Percentiles rank a stretch among this genome's conserved stretches.
Evolutionary conservation across 37 sponge, comb jelly and placozoan genomes (phyloP).

Genomic region (Mnemiopsis leidyi): DNA sequence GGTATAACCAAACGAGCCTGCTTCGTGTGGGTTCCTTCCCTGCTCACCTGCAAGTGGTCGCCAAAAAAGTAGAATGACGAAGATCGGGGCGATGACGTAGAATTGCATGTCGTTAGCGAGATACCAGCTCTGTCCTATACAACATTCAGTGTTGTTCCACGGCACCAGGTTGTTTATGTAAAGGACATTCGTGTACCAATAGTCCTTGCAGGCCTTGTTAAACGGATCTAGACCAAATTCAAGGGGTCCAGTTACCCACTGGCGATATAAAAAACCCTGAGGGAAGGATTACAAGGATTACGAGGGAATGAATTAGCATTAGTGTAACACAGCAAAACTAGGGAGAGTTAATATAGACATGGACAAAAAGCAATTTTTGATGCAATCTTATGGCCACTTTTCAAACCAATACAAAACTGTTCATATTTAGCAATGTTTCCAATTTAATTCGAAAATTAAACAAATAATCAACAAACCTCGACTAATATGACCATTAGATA

Average conservation of each 20-base stretch:
- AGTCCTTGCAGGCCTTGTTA: background rate
- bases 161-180: slow-evolving; percentile 19
- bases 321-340: too few relatives aligned
- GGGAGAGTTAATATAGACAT: too few relatives aligned
- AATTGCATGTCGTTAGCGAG: slow-evolving; percentile 41
- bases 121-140: slow-evolving; percentile 46
- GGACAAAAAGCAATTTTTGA: too few relatives aligned
- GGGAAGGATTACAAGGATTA: background rate
- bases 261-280: background rate
- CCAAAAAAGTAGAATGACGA: background rate
- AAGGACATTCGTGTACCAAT: background rate
- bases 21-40: too few relatives aligned
- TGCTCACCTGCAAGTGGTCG: background rate
- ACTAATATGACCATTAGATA: background rate
- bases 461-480: background rate
- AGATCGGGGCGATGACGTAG: background rate
- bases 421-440: too few relatives aligned
- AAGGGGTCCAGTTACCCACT: background rate
- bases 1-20: too few relatives aligned
- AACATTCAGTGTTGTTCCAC: background rate
- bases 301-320: too few relatives aligned
- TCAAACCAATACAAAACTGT: too few relatives aligned
- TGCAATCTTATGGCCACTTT: too few relatives aligned
- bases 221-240: background rate
- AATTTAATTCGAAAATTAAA: too few relatives aligned